Percentiles rank a stretch among this genome's conserved stretches.
These are phyloP conservation scores for Lasioglossum figueresi DNA, from an alignment of 2,888 invertebrate species.

Conservation along the genomic window DNA sequence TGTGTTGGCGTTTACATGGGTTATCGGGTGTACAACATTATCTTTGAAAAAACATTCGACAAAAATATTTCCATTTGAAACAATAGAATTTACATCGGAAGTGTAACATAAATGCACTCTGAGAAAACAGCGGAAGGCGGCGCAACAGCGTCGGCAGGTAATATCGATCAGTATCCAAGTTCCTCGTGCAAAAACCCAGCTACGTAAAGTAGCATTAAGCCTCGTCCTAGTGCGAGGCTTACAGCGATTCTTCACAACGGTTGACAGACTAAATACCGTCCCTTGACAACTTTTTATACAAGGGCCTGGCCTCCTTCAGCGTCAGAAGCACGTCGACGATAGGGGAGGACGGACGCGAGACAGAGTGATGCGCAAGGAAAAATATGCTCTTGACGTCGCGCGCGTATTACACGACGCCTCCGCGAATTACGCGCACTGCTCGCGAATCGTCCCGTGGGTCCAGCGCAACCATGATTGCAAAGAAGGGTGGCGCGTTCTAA, in stretches of 20 bases:
- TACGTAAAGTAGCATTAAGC: conserved; percentile 46
- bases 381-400: conserved; percentile 67
- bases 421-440: conserved; percentile 4
- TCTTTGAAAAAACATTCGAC: neutral
- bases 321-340: conserved; percentile 31
- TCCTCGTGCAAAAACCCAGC: conserved; percentile 26
- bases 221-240: conserved; percentile 37
- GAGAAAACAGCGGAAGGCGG: neutral
- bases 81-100: neutral
- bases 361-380: conserved; percentile 52
- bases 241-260: conserved; percentile 69
- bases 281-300: conserved; percentile 69
- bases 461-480: conserved; percentile 48
- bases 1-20: no score
- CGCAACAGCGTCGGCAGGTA: neutral
- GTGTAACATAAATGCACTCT: neutral
- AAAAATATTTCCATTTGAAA: neutral
- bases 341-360: conserved; percentile 28
- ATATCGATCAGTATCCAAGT: conserved; percentile 42
- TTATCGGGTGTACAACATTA: no score
- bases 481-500: conserved; percentile 40
- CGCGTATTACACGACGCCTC: conserved; percentile 69
- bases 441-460: conserved; percentile 57
- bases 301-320: conserved; percentile 50
- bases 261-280: conserved; percentile 74